These are phyloP conservation scores for Toxotes jaculatrix DNA, from an alignment of 2,113 vertebrate species.

Conservation along the genomic window DNA sequence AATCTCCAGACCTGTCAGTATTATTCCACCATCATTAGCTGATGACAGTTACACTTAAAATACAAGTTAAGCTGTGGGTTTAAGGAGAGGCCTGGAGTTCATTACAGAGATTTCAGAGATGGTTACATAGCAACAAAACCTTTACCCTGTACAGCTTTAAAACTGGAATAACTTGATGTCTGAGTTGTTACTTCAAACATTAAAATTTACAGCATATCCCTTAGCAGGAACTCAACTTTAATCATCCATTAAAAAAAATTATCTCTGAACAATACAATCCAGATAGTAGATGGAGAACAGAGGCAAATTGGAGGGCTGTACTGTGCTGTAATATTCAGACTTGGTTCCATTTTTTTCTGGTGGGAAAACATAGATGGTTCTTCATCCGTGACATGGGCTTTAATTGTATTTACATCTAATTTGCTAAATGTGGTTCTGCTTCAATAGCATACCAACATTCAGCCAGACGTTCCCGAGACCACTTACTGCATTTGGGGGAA, in stretches of 20 bases:
- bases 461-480: background rate
- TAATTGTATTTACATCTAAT: background rate
- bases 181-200: background rate
- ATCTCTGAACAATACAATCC: too few relatives aligned
- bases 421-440: too few relatives aligned
- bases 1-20: constrained; percentile 4
- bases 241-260: background rate
- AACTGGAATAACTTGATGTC: background rate
- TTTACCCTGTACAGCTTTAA: background rate
- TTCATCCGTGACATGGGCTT: background rate
- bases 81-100: background rate
- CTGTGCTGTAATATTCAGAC: too few relatives aligned
- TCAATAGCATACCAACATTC: background rate
- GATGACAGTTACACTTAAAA: background rate
- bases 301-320: too few relatives aligned
- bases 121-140: background rate
- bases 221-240: background rate
- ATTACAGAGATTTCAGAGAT: background rate
- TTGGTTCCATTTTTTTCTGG: too few relatives aligned
- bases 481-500: background rate
- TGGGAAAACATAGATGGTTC: background rate
- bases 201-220: background rate
- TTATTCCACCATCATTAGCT: background rate
- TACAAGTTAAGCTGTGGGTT: background rate
- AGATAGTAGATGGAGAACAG: too few relatives aligned